Evolutionary conservation across 2,113 vertebrate genomes (phyloP).

Genomic region (Strix aluco): DNA sequence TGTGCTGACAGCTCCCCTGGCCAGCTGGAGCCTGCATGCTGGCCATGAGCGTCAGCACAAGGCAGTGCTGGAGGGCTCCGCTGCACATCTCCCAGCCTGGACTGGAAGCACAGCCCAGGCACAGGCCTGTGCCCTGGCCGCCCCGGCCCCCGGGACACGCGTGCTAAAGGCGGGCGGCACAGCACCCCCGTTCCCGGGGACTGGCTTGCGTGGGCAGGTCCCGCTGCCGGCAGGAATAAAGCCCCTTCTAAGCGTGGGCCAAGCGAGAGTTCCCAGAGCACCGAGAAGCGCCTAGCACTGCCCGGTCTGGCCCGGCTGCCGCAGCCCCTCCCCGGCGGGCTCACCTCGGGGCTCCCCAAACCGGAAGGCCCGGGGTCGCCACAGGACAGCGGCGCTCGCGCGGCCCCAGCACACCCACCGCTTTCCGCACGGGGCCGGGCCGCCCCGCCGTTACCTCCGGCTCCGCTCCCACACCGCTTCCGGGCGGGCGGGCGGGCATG

Average conservation of each 20-base stretch:
- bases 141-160: not conserved
- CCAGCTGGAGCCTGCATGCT: fast-evolving
- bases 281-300: not conserved
- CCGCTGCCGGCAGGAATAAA: not conserved
- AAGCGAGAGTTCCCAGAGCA: not conserved
- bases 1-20: too few relatives aligned
- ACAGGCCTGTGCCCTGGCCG: not conserved
- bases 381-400: not conserved
- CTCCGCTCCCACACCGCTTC: not conserved
- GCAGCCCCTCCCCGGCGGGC: not conserved
- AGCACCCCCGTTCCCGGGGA: not conserved
- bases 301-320: too few relatives aligned
- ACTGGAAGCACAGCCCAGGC: not conserved
- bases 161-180: not conserved
- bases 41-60: not conserved
- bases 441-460: not conserved
- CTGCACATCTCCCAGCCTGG: not conserved
- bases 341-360: not conserved
- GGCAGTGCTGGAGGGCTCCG: not conserved
- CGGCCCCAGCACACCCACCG: not conserved
- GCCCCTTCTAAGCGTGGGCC: not conserved
- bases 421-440: not conserved
- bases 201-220: not conserved
- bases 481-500: not conserved
- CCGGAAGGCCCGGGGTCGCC: not conserved